A percentile compares a stretch with the other conserved stretches of the same genome.
phyloP scores from a whole-genome alignment of 2,888 invertebrate genomes.

The Pinctada fucata region DNA sequence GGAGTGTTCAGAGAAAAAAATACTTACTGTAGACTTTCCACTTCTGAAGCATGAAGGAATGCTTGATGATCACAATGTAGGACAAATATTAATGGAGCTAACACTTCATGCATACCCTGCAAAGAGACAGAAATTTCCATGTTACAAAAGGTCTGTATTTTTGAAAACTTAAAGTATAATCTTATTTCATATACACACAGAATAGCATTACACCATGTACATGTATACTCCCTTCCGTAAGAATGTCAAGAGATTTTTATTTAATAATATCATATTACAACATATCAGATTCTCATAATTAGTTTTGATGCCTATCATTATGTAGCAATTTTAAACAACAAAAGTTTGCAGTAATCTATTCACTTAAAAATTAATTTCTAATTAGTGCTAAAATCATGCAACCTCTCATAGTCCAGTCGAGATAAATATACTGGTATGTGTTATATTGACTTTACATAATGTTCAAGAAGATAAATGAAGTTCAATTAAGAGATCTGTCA shows the following conservation, averaged over 20 bases:
- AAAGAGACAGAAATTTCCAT: constrained; percentile 14
- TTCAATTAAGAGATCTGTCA: no score
- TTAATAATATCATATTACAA: no score
- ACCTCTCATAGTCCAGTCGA: no score
- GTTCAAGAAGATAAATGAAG: no score
- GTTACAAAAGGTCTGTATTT: neutral
- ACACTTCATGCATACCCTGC: constrained; percentile 90
- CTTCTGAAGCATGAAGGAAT: constrained; percentile 82
- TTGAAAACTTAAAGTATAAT: neutral
- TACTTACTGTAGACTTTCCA: constrained; percentile 76
- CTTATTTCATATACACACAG: neutral
- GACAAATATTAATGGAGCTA: constrained; percentile 88
- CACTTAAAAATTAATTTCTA: no score
- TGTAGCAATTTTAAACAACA: neutral
- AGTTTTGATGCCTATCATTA: neutral
- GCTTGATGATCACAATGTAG: constrained; percentile 86
- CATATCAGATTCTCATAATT: neutral
- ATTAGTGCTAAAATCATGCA: no score
- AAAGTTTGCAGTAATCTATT: no score
- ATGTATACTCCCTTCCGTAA: no score
- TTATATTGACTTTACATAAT: no score
- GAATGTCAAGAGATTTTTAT: no score
- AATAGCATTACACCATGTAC: no score
- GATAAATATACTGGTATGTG: no score
- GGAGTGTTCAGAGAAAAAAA: neutral